Evolutionary conservation across 2,888 invertebrate species (phyloP), one percentile per base, ranked within the genome.

Genomic region (Agapostemon virescens): DNA sequence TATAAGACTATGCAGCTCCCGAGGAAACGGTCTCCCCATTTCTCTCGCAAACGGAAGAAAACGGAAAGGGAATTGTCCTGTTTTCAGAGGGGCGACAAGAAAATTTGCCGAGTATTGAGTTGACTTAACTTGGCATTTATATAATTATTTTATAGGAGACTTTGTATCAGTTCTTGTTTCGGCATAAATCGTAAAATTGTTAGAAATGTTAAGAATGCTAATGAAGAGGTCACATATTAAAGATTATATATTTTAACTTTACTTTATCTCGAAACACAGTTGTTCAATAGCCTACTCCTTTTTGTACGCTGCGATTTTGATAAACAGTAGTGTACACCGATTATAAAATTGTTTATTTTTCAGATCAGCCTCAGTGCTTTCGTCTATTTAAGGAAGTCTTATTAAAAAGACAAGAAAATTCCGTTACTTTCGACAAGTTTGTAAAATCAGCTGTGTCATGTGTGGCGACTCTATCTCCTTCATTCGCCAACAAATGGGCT

Each of bases 1-100:
- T 61, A 26, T 20, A 15, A 38, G 23, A 30, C 42, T 42, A 11
- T 68, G 63, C 45, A 13, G 49, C 63, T 52, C 9, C 67, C 20
- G 52, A 68, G 55, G 3, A 77, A 30, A 58, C 26, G 2, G n/a
- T 45, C 17, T 6, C 58, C 13, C 30, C 30, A 58, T 58, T 58
- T 20, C 58, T 30, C 20, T 17, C 33, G 45, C 77, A 33, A 61
- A 23, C 64, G 45, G 42, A 61, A 64, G 33, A 26, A 33, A 26
- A 13, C 33, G 23, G n/a, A 33, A 67, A 70, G 36, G 55, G 40
- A 40, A 45, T 45, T 30, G 66, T 74, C 23, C 52, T 23, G 36
- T 26, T 30, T 38, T 52, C 38, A 26, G 40, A 17, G 26, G 38
- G 40, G 42, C 36, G 55, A 11, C 26, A 40, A 40, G 58, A 38